Percentiles rank a stretch among this genome's conserved stretches.
phyloP scores from a whole-genome alignment of 1,140 invertebrate species.

The Hydropsyche tenuis region DNA sequence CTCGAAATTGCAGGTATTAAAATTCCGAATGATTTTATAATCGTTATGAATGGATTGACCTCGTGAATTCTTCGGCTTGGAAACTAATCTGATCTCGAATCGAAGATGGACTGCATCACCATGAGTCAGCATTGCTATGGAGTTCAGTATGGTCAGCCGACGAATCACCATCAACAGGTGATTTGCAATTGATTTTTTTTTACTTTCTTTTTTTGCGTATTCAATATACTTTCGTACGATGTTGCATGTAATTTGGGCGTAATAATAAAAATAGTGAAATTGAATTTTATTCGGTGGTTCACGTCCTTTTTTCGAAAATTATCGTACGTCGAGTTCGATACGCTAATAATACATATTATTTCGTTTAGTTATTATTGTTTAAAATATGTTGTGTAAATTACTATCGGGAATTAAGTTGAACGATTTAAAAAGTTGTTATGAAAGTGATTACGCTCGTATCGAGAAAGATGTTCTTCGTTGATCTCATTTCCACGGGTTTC shows the following conservation, averaged over 20 bases:
- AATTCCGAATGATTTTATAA: too few relatives aligned
- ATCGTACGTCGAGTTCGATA: too few relatives aligned
- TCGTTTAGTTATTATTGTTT: neutral
- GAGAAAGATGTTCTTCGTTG: conserved; percentile 1
- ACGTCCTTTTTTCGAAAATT: too few relatives aligned
- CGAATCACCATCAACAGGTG: conserved; percentile 37
- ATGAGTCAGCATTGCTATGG: conserved; percentile 46
- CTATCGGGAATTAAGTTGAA: conserved; percentile 16
- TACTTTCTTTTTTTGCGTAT: too few relatives aligned
- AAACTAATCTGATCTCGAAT: neutral
- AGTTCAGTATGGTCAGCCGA: conserved; percentile 42
- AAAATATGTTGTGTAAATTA: conserved; percentile 24
- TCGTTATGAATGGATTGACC: neutral
- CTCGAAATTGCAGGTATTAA: too few relatives aligned
- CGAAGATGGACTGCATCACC: conserved; percentile 45
- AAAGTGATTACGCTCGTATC: neutral
- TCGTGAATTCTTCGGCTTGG: neutral
- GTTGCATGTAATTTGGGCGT: too few relatives aligned
- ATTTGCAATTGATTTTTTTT: neutral
- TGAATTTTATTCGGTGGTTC: too few relatives aligned
- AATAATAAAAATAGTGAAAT: too few relatives aligned
- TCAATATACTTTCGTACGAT: too few relatives aligned
- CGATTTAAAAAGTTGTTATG: conserved; percentile 25
- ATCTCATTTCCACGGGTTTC: too few relatives aligned
- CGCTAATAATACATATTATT: too few relatives aligned